Evolutionary conservation across 2,797 vertebrate species (phyloP).

Genomic region (Nothura maculosa): DNA sequence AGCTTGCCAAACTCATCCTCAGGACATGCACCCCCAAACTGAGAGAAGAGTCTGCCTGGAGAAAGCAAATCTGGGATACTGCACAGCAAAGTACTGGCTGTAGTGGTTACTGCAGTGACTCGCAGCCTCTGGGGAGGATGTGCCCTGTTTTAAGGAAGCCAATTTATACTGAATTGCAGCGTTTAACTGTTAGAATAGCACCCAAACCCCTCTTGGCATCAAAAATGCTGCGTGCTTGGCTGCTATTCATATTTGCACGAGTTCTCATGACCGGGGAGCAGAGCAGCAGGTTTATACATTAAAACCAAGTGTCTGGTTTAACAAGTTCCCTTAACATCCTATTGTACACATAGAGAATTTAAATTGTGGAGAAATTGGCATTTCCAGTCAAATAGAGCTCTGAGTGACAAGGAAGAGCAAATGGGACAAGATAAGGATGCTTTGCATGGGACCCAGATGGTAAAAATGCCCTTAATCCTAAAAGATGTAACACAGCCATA

Average conservation of each 20-base stretch:
- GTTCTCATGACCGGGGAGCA: background rate
- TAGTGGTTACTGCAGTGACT: too few relatives aligned
- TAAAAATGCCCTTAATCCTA: accelerated
- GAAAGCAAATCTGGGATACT: background rate
- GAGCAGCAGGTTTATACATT: background rate
- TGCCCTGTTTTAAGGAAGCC: background rate
- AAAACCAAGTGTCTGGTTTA: background rate
- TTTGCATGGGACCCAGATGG: background rate
- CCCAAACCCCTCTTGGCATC: accelerated
- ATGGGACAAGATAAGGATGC: background rate
- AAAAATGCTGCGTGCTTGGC: background rate
- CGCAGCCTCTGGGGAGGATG: background rate
- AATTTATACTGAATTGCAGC: background rate
- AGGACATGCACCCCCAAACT: accelerated
- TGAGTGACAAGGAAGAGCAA: background rate
- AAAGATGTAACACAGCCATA: background rate
- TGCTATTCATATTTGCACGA: accelerated
- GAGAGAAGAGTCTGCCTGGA: background rate
- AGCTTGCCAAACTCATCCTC: background rate
- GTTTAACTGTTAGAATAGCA: background rate
- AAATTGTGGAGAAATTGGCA: background rate
- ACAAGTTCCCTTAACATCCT: background rate
- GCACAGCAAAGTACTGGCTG: background rate
- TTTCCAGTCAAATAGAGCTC: background rate
- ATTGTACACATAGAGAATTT: background rate